Conservation (phyloP, 2,888 invertebrate species). For the Lumbricus terrestris region DNA sequence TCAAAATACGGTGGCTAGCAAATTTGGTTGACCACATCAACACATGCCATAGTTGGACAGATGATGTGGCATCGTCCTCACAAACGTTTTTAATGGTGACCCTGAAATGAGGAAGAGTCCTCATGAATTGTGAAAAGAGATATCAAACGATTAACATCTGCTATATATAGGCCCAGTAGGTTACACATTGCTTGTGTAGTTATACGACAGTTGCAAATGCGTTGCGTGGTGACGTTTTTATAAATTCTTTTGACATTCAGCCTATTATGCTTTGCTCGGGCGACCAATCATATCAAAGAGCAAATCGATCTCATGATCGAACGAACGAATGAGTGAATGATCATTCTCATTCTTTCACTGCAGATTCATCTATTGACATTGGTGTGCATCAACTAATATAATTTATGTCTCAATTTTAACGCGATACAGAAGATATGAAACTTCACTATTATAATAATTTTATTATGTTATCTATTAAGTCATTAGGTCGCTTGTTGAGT, state of each 20-base stretch:
- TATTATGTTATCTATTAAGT: too few species aligned
- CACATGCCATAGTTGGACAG: background rate
- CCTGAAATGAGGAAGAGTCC: background rate
- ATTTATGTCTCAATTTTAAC: background rate
- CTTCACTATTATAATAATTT: too few species aligned
- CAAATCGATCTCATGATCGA: background rate
- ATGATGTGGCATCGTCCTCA: background rate
- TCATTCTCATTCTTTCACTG: background rate
- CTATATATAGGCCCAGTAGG: too few species aligned
- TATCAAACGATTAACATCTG: background rate
- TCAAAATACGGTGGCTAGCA: background rate
- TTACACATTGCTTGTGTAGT: background rate
- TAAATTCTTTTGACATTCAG: background rate
- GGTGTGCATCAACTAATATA: too few species aligned
- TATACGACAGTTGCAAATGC: background rate
- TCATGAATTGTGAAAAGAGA: background rate
- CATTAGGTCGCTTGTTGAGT: too few species aligned
- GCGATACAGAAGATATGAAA: too few species aligned
- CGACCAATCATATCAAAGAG: background rate
- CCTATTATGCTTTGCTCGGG: too few species aligned
- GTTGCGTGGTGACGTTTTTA: background rate
- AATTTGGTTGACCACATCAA: background rate
- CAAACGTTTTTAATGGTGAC: background rate
- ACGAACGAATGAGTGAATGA: background rate
- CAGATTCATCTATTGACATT: background rate